Conservation (phyloP, 2,888 invertebrate genomes). For the Gymnocheta viridis region DNA sequence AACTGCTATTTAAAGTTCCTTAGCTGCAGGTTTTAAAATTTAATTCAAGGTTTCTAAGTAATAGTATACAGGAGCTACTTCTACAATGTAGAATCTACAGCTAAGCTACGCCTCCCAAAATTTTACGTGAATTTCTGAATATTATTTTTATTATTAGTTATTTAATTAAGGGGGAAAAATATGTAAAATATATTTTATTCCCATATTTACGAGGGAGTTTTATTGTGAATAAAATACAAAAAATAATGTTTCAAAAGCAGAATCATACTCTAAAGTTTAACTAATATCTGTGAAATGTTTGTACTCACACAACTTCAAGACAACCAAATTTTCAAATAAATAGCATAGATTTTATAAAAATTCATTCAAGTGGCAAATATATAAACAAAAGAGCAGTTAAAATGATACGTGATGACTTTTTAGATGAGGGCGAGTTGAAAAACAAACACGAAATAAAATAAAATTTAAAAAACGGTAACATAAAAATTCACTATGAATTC, state of each 20-base stretch:
- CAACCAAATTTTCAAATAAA: constrained; percentile 36
- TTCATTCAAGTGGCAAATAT: constrained; percentile 61
- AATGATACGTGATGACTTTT: constrained; percentile 66
- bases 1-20: too few species aligned
- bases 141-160: too few species aligned
- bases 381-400: constrained; percentile 56
- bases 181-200: too few species aligned
- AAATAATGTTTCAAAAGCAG: too few species aligned
- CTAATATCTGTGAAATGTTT: constrained; percentile 27
- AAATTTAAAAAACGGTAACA: not conserved
- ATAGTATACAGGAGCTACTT: too few species aligned
- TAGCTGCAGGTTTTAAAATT: too few species aligned
- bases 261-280: constrained; percentile 31
- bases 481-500: constrained; percentile 17
- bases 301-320: not conserved
- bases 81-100: too few species aligned
- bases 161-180: too few species aligned
- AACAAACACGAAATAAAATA: not conserved
- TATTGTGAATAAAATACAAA: not conserved
- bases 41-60: too few species aligned
- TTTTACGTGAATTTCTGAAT: too few species aligned
- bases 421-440: constrained; percentile 30
- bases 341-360: constrained; percentile 63
- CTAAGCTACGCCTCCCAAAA: too few species aligned
- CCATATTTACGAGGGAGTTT: too few species aligned